A percentile compares a stretch with the other conserved stretches of the same genome.
Evolutionary conservation across 2,113 vertebrate genomes (phyloP).

Genomic region (Cranoglanis bouderius): DNA sequence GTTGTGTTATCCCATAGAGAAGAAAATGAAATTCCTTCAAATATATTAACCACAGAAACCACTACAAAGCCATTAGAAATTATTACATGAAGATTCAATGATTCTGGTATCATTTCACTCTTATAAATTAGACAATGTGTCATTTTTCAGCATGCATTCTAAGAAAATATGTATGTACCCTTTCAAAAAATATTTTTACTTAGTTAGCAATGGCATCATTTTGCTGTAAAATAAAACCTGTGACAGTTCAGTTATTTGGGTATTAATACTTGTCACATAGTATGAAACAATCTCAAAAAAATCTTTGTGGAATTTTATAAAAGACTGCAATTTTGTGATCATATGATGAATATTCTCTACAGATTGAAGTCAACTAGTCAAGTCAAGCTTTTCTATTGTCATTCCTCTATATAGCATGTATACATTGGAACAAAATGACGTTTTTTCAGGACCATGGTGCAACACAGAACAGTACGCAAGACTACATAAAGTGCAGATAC

Average conservation of each 20-base stretch:
- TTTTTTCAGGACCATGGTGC: no score
- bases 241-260: not conserved
- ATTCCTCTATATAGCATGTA: no score
- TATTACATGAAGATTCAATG: not conserved
- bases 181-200: not conserved
- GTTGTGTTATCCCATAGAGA: not conserved
- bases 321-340: not conserved
- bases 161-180: not conserved
- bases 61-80: not conserved
- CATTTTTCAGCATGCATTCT: not conserved
- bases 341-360: not conserved
- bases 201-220: not conserved
- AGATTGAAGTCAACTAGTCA: no score
- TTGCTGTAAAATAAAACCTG: not conserved
- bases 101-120: not conserved
- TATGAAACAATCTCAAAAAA: not conserved
- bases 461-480: no score
- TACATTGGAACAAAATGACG: no score
- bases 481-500: no score
- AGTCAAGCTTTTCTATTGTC: no score
- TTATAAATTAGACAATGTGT: not conserved
- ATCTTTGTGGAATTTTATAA: not conserved
- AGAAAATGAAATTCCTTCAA: not conserved
- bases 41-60: not conserved
- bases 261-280: not conserved